Evolutionary conservation across 2,113 vertebrate species (phyloP), one percentile per base, ranked within the genome.

Genomic region (Hippocampus zosterae): DNA sequence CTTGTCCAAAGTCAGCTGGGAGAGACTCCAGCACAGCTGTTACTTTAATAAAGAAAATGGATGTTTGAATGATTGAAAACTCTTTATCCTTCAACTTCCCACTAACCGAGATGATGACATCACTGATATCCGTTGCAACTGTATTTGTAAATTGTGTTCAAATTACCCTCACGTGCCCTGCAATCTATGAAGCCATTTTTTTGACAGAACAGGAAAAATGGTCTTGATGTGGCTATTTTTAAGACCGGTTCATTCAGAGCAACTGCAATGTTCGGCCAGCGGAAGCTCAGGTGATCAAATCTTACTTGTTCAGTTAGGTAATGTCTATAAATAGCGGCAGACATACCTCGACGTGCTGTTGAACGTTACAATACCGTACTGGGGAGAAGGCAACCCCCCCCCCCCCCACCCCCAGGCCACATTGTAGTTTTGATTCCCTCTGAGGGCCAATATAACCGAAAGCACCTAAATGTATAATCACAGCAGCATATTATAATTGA

Each of bases 251-350:
- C 37, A 10, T 41, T 50, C 19, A 18, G 11, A 50, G 19, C 8
- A 9, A 2, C 27, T 40, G 27, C 79, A 53, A 65, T 6, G 57
- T 71, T 59, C 71, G 25, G 61, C 71, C 59, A 86, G 73, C 73
- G 67, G 73, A 59, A 63, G 52, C 73, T 84, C 71, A 75, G 63
- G 37, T 71, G 76, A 79, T 75, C 62, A 69, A 2, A 9, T 50
- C 41, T 60, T 44, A 33, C 65, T 55, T 37, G 15, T 42, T 33
- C 18, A 1, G 68, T 74, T 79, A 79, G 70, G 74, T 83, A 79
- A 79, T 21, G 60, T 73, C 56, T 1, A 15, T 42, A 70, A 79
- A 68, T 42, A 53, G 66, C 56, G n/a, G 61, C 37, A 29, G 9
- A 68, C 29, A 1, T 70, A 53, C 50, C 7, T 7, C 21, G 67